Conservation (phyloP, 2,113 vertebrate species). For the Rhegmatorhina hoffmannsi region DNA sequence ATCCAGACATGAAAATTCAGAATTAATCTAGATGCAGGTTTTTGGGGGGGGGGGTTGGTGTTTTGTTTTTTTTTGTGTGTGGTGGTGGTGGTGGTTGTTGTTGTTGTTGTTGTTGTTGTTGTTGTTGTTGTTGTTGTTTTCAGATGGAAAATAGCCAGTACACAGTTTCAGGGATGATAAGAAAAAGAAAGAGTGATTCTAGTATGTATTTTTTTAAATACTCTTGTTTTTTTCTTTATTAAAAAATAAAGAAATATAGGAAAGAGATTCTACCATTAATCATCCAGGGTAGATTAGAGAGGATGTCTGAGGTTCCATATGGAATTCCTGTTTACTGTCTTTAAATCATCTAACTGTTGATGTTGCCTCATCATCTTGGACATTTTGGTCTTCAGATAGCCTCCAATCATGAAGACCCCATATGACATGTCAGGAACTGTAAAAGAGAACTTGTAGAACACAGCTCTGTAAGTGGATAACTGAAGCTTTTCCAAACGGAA, state of each 20-base stretch:
- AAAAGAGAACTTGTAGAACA: background rate
- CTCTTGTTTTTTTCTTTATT: accelerated
- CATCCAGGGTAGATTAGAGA: background rate
- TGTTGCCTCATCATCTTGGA: background rate
- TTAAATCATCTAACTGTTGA: background rate
- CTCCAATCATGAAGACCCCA: background rate
- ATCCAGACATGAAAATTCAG: background rate
- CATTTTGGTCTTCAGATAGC: background rate
- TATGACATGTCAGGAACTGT: background rate
- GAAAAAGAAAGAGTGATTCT: background rate
- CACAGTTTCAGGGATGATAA: background rate
- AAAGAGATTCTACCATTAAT: background rate
- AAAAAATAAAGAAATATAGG: background rate
- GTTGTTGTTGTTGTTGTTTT: background rate
- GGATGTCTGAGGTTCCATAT: background rate
- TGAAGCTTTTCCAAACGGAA: background rate
- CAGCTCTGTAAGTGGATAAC: background rate
- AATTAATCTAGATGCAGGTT: background rate
- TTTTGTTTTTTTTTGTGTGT: too few species aligned
- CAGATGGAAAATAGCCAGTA: background rate
- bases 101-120: background rate
- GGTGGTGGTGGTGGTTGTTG: too few species aligned
- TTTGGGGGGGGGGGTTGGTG: too few species aligned
- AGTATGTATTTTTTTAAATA: background rate
- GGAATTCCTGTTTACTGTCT: background rate